Conservation (phyloP, 2,888 invertebrate species). For the Callyntrura sp. region DNA sequence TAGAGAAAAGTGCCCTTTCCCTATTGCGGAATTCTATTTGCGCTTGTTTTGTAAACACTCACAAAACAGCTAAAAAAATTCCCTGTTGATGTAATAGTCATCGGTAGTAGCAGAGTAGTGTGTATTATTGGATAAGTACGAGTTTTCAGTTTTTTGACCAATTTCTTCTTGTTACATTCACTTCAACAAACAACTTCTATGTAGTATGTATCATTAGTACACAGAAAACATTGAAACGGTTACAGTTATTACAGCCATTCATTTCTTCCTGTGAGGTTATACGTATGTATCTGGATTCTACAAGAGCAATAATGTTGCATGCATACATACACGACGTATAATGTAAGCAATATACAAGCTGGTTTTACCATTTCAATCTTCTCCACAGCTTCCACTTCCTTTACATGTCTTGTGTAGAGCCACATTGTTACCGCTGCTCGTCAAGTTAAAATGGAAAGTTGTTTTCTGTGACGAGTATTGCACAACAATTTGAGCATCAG, state of each 20-base stretch:
- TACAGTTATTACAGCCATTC: neutral
- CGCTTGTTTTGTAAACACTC: conserved; percentile 1
- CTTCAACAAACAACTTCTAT: conserved; percentile 2
- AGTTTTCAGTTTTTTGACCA: neutral
- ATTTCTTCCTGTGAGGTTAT: no score
- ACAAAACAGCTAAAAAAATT: neutral
- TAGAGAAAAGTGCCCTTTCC: neutral
- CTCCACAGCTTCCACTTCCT: neutral
- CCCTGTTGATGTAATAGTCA: conserved; percentile 4
- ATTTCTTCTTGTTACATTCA: neutral
- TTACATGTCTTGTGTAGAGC: no score
- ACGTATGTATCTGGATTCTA: neutral
- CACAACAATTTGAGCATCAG: conserved; percentile 4
- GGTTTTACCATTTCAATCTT: neutral
- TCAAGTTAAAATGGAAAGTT: conserved; percentile 63
- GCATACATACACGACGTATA: neutral
- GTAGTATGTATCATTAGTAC: neutral
- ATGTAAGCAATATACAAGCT: neutral
- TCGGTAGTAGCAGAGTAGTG: no score
- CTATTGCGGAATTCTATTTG: conserved; percentile 9
- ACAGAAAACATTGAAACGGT: neutral
- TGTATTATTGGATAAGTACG: conserved; percentile 16
- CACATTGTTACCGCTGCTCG: conserved; percentile 44
- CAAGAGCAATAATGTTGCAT: neutral
- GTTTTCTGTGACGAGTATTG: neutral